Conservation (phyloP, 2,797 vertebrate species). For the Hypotaenidia philippensis region DNA sequence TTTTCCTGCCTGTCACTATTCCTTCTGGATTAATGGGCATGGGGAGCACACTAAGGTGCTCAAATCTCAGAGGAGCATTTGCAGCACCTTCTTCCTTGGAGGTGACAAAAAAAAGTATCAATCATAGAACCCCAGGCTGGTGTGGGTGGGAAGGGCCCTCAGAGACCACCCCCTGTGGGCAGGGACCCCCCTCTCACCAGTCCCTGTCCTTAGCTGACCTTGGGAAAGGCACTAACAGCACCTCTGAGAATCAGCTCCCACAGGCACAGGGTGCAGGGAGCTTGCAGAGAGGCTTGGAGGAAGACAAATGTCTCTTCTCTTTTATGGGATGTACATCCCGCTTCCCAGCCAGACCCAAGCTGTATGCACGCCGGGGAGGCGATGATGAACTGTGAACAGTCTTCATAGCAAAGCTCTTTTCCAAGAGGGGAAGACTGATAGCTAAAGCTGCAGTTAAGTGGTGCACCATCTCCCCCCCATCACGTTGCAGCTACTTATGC, state of each 20-base stretch:
- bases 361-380: accelerated
- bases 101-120: not conserved
- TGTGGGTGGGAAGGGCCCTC: too few species aligned
- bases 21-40: not conserved
- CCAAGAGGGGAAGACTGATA: not conserved
- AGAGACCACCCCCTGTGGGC: too few species aligned
- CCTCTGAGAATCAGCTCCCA: not conserved
- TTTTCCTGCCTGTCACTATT: not conserved
- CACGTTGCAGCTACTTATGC: not conserved
- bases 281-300: not conserved
- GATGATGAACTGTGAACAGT: not conserved
- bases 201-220: not conserved
- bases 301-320: too few species aligned
- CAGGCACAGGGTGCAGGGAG: not conserved
- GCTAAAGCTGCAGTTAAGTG: not conserved
- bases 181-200: too few species aligned
- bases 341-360: not conserved
- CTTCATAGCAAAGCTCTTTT: not conserved
- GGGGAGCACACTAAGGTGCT: not conserved
- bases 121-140: too few species aligned
- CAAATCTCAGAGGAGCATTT: accelerated
- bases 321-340: not conserved
- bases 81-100: not conserved
- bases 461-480: not conserved
- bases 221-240: accelerated